phyloP scores from a whole-genome alignment of 1,140 invertebrate species.

The Callitettix versicolor region DNA sequence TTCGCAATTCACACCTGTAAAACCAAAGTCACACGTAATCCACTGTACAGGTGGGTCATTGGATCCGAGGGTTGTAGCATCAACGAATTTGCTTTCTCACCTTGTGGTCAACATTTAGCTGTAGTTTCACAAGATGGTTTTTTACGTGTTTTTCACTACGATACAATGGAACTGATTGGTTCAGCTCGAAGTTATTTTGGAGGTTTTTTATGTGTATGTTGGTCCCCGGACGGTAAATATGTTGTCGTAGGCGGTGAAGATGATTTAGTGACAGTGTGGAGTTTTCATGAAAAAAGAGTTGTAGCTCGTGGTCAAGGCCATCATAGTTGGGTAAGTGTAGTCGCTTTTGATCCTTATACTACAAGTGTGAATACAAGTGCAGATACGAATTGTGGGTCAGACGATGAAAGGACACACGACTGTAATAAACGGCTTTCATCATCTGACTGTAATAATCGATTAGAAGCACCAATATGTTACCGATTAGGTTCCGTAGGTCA shows the following conservation, averaged over 20 bases:
- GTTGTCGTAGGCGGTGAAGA: slow-evolving; percentile 97
- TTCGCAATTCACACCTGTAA: slow-evolving; percentile 92
- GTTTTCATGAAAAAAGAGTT: slow-evolving; percentile 81
- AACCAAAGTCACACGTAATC: slow-evolving; percentile 92
- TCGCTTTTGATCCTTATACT: slow-evolving; percentile 91
- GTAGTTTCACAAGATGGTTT: slow-evolving; percentile 94
- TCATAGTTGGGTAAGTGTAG: slow-evolving; percentile 93
- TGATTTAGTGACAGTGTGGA: slow-evolving; percentile 97
- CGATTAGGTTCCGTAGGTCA: slow-evolving; percentile 94
- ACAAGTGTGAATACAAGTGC: slow-evolving; percentile 45
- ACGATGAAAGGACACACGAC: slow-evolving; percentile 37
- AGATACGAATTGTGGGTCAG: slow-evolving; percentile 45
- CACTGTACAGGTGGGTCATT: slow-evolving; percentile 77
- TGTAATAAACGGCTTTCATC: slow-evolving; percentile 15
- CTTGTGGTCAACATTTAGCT: slow-evolving; percentile 83
- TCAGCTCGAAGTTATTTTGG: slow-evolving; percentile 93
- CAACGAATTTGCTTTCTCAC: slow-evolving; percentile 96
- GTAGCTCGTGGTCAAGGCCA: slow-evolving; percentile 90
- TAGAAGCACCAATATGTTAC: slow-evolving; percentile 54
- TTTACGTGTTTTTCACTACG: slow-evolving; percentile 91
- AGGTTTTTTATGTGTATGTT: slow-evolving; percentile 88
- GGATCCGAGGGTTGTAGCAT: slow-evolving; percentile 77
- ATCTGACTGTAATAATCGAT: background rate
- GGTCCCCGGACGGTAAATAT: slow-evolving; percentile 93
- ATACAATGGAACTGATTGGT: slow-evolving; percentile 90